Percentiles rank a stretch among this genome's conserved stretches.
These are phyloP conservation scores for Gavia stellata DNA, from an alignment of 2,113 vertebrate species.

Conservation along the genomic window DNA sequence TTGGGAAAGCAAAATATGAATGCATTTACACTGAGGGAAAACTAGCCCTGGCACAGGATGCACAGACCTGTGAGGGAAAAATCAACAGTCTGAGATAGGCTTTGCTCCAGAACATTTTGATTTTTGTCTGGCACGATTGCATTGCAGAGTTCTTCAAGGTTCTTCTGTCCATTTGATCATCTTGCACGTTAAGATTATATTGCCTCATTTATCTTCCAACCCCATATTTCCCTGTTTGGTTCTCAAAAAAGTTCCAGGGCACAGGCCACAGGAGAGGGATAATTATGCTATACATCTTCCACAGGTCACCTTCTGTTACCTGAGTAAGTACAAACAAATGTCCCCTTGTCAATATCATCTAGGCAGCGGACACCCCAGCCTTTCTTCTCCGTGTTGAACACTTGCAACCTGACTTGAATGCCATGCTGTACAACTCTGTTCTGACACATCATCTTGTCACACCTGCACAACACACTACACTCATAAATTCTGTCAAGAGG, in stretches of 20 bases:
- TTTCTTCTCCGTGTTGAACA: slow-evolving; percentile 80
- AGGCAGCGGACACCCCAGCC: slow-evolving; percentile 92
- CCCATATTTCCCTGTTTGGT: not conserved
- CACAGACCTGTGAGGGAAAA: not conserved
- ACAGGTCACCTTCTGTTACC: slow-evolving; percentile 68
- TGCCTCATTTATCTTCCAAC: not conserved
- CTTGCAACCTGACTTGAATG: slow-evolving; percentile 85
- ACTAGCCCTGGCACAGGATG: not conserved
- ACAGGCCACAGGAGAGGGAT: not conserved
- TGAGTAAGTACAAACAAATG: slow-evolving; percentile 91
- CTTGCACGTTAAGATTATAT: not conserved
- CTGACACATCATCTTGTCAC: slow-evolving; percentile 81
- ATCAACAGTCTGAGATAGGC: not conserved
- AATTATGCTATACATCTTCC: not conserved
- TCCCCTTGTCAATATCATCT: slow-evolving; percentile 90
- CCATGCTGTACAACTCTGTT: slow-evolving; percentile 92
- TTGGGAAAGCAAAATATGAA: not conserved
- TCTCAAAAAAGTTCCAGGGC: not conserved
- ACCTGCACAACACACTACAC: slow-evolving; percentile 88
- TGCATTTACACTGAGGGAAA: not conserved
- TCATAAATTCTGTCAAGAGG: slow-evolving; percentile 82
- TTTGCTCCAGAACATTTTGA: not conserved
- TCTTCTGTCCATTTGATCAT: not conserved
- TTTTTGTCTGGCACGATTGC: not conserved
- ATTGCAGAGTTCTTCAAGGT: not conserved